Conservation (phyloP, 2,113 vertebrate genomes). For the Scophthalmus maximus region DNA sequence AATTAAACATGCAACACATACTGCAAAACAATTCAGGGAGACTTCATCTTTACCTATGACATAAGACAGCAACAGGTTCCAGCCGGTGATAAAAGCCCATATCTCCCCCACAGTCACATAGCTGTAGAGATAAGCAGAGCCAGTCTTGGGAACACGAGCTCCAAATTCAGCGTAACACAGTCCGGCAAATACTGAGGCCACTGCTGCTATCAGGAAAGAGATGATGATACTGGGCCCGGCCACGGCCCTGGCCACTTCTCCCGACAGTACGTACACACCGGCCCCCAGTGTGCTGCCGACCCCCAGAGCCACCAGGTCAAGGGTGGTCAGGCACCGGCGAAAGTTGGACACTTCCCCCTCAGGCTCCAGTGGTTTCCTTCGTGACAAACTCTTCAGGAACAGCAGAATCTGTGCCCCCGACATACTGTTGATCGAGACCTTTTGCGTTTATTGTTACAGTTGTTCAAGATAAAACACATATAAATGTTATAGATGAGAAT, state of each 20-base stretch:
- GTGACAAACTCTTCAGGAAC: constrained; percentile 75
- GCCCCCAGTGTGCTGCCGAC: constrained; percentile 89
- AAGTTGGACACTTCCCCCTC: constrained; percentile 79
- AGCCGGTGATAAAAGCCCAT: constrained; percentile 88
- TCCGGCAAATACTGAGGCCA: constrained; percentile 86
- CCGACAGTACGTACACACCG: constrained; percentile 87
- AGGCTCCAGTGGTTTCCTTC: constrained; percentile 79
- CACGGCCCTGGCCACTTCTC: constrained; percentile 86
- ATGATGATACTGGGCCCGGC: constrained; percentile 87
- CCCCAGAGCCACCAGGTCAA: constrained; percentile 87
- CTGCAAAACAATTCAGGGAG: not conserved
- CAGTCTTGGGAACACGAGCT: constrained; percentile 85
- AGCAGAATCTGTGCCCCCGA: constrained; percentile 56
- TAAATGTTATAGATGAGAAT: no score
- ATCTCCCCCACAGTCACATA: constrained; percentile 88
- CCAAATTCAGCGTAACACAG: constrained; percentile 89
- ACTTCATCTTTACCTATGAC: constrained; percentile 83
- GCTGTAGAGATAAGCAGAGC: constrained; percentile 90
- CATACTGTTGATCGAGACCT: constrained; percentile 57
- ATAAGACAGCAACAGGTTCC: constrained; percentile 90
- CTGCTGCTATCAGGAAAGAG: constrained; percentile 88
- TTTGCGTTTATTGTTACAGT: not conserved
- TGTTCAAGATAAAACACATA: not conserved
- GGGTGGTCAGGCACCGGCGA: constrained; percentile 81
- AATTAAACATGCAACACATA: no score